These are phyloP conservation scores for Sebastes elongatus DNA, from an alignment of 2,797 vertebrate genomes.

Conservation along the genomic window DNA sequence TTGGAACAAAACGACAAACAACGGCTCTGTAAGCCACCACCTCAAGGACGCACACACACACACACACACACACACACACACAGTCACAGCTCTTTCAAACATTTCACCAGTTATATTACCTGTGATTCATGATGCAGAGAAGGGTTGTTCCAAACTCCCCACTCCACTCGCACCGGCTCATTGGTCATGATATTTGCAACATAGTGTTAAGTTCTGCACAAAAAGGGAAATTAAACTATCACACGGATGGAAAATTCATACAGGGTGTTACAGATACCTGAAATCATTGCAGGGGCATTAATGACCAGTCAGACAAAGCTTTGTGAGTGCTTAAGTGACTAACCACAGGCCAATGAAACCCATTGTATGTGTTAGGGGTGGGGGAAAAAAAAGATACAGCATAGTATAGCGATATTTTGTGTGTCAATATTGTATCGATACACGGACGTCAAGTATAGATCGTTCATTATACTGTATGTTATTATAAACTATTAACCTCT, in stretches of 20 bases:
- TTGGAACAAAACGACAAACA: conserved; percentile 35
- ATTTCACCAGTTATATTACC: neutral
- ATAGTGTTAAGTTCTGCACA: neutral
- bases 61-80: neutral
- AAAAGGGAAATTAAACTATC: neutral
- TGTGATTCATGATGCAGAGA: neutral
- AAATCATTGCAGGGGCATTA: neutral
- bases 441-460: too few species aligned
- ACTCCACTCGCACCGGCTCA: neutral
- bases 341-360: neutral
- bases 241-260: neutral
- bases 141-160: neutral
- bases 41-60: neutral
- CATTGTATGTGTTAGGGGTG: neutral
- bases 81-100: neutral
- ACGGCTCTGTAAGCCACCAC: conserved; percentile 1
- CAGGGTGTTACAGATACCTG: neutral
- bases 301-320: neutral
- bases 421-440: too few species aligned
- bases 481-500: too few species aligned
- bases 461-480: too few species aligned
- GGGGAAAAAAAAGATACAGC: too few species aligned
- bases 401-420: too few species aligned
- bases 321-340: neutral
- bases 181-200: neutral